Conservation (phyloP, 2,888 invertebrate species). For the Zygothrica quintamaculata region DNA sequence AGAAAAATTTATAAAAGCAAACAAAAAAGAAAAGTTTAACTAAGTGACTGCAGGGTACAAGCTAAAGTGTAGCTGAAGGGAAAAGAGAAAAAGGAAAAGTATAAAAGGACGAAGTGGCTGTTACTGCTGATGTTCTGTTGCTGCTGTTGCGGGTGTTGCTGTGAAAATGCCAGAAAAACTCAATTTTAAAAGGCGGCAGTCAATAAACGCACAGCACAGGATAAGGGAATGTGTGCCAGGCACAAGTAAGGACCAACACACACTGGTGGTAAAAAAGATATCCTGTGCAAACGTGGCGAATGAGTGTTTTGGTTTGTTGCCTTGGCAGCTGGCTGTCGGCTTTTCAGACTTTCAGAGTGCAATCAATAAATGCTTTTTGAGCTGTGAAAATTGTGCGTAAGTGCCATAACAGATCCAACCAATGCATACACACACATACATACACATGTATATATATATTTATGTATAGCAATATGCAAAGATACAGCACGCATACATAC, state of each 20-base stretch:
- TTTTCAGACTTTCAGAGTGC: conserved; percentile 66
- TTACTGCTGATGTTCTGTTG: background rate
- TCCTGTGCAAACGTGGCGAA: conserved; percentile 51
- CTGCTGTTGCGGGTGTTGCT: background rate
- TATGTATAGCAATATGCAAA: conserved; percentile 5
- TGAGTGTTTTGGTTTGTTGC: conserved; percentile 55
- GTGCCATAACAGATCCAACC: conserved; percentile 61
- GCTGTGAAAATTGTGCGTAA: conserved; percentile 73
- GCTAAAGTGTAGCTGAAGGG: conserved; percentile 13
- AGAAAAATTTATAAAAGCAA: conserved; percentile 28
- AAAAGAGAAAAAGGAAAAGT: conserved; percentile 9
- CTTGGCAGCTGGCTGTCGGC: conserved; percentile 41
- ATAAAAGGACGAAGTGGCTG: conserved; percentile 1
- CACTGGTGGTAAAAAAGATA: conserved; percentile 26
- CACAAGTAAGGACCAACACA: conserved; percentile 13
- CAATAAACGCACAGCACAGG: conserved; percentile 55
- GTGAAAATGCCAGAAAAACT: conserved; percentile 53
- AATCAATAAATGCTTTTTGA: conserved; percentile 71
- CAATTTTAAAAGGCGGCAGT: conserved; percentile 61
- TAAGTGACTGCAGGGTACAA: conserved; percentile 48
- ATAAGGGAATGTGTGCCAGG: conserved; percentile 37
- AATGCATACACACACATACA: conserved; percentile 21
- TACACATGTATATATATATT: conserved; percentile 11
- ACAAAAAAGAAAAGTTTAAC: conserved; percentile 52
- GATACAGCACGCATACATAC: conserved; percentile 12